Conservation (phyloP, 2,888 invertebrate species). For the Eupithecia inturbata region DNA sequence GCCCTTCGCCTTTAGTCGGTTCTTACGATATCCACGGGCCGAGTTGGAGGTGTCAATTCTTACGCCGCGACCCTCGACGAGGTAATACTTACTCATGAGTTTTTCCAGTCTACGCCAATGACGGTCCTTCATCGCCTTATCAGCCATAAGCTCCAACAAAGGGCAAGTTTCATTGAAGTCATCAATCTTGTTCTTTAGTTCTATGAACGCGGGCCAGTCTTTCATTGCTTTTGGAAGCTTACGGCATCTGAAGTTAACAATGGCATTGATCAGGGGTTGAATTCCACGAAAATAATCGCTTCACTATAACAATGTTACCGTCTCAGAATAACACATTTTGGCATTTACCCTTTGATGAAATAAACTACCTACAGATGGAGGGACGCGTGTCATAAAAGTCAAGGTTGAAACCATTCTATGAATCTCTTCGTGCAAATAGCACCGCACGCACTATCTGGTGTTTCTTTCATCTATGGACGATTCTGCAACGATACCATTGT, state of each 20-base stretch:
- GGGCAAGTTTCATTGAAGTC: constrained; percentile 96
- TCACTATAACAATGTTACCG: neutral
- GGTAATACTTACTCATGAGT: constrained; percentile 67
- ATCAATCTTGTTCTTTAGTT: constrained; percentile 94
- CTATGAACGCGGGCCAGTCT: constrained; percentile 94
- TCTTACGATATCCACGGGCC: neutral
- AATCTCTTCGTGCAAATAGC: neutral
- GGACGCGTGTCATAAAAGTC: no score
- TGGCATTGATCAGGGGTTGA: neutral
- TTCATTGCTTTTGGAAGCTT: constrained; percentile 93
- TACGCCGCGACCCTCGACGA: neutral
- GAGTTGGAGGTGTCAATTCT: neutral
- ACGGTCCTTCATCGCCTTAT: constrained; percentile 92
- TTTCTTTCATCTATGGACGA: no score
- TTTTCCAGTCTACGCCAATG: constrained; percentile 88
- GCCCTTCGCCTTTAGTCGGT: neutral
- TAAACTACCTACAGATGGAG: neutral
- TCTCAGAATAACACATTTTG: neutral
- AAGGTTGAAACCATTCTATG: no score
- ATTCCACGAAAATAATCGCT: neutral
- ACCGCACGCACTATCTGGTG: no score
- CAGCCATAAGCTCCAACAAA: constrained; percentile 93
- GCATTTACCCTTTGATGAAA: neutral
- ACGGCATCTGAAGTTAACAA: constrained; percentile 85
- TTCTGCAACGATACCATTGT: no score